phyloP scores from a whole-genome alignment of 2,797 vertebrate genomes.

The Pelodytes ibericus region DNA sequence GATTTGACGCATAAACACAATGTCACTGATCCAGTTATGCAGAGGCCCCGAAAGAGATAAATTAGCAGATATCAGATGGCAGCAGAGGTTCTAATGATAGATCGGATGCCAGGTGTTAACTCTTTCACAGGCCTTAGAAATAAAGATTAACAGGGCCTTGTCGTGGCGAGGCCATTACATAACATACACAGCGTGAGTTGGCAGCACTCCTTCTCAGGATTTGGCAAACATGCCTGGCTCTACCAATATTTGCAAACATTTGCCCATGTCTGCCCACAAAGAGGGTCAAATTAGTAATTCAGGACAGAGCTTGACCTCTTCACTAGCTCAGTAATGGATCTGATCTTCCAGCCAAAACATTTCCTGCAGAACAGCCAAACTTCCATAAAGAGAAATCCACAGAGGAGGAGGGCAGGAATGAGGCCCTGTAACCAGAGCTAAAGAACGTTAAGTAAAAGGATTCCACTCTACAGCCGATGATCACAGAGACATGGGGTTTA shows the following conservation, averaged over 20 bases:
- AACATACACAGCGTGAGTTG: conserved; percentile 1
- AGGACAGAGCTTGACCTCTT: conserved; percentile 46
- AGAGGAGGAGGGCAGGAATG: conserved; percentile 42
- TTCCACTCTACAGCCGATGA: conserved; percentile 43
- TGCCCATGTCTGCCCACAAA: conserved; percentile 42
- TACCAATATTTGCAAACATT: conserved; percentile 56
- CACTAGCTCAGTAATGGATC: conserved; percentile 48
- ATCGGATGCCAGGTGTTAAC: conserved; percentile 19
- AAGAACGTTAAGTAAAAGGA: conserved; percentile 57
- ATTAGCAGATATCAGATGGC: conserved; percentile 34
- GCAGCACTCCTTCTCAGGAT: conserved; percentile 1
- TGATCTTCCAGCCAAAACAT: conserved; percentile 52
- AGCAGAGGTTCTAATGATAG: conserved; percentile 19
- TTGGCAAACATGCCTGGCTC: conserved; percentile 20
- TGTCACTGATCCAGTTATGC: conserved; percentile 1
- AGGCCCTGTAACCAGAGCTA: conserved; percentile 49
- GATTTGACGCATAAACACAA: conserved; percentile 26
- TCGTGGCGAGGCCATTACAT: not conserved
- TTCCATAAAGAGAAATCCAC: conserved; percentile 55
- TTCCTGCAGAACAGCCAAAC: conserved; percentile 51
- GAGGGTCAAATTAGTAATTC: conserved; percentile 30
- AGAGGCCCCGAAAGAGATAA: conserved; percentile 14
- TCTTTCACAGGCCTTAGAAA: not conserved
- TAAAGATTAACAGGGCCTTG: not conserved
- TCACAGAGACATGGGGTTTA: conserved; percentile 47